Evolutionary conservation across 2,888 invertebrate genomes (phyloP), one percentile per base, ranked within the genome.

Genomic region (Aplocera efformata): DNA sequence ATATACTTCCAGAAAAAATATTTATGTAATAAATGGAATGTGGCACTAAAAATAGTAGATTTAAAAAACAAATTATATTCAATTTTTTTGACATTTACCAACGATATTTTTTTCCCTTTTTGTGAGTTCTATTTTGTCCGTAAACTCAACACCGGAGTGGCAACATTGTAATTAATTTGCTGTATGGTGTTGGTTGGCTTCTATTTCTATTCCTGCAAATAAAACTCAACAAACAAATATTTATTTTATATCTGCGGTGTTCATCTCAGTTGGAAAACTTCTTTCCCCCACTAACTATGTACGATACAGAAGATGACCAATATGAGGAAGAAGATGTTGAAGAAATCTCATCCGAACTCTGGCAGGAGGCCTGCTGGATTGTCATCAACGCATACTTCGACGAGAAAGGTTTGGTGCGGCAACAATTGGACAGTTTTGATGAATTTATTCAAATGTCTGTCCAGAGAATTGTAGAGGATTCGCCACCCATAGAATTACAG

Each of bases 281-380:
- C 9, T n/a, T 39, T 49, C 48, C 43, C 42, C 49, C 37, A 25
- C 36, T 37, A 10, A 68, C 31, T 26, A 89, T 89, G 89, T 89
- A 89, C 50, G 89, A 88, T 34, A 78, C 79, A n/a, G 89, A 89
- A 74, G 89, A 89, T 50, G 89, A 89, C 50, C 85, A 85, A 46
- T 94, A 91, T 77, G 96, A 96, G 54, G 96, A 96, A 68, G 95
- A 96, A 67, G 96, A 96, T 73, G 92, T 93, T 7, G 98, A 97
- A 78, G 99, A 99, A 86, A 98, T 99, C 66, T 97, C 98, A 21
- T 94, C 98, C 4, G 99, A 99, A 74, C 89, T 99, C 53, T 99
- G 99, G 99, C 99, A 99, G 82, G 99, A 99, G 90, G 99, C 99
- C 28, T 99, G 99, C 70, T 99, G 99, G 99, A 98, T 99, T 70